Conservation (phyloP, 2,797 vertebrate genomes). For the Odontamblyopus rebecca region DNA sequence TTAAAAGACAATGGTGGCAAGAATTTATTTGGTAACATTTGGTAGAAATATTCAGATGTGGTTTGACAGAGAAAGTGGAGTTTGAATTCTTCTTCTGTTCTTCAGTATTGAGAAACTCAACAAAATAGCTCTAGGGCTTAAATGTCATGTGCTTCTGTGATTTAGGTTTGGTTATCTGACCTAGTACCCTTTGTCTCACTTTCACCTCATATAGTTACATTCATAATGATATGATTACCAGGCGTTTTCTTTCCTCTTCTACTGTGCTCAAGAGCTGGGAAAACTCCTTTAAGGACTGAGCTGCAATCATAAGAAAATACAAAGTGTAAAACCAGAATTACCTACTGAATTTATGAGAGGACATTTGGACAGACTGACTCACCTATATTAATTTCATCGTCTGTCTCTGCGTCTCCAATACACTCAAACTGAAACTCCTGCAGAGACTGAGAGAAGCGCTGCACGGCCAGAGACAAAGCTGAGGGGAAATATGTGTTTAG, state of each 20-base stretch:
- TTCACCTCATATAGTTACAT: neutral
- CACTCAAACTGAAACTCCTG: conserved; percentile 98
- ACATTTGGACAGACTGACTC: conserved; percentile 28
- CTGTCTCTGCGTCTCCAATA: conserved; percentile 97
- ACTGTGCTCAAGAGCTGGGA: conserved; percentile 93
- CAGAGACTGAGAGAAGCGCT: conserved; percentile 95
- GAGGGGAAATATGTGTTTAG: neutral
- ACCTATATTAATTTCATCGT: conserved; percentile 98
- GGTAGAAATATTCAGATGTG: neutral
- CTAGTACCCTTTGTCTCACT: conserved; percentile 2
- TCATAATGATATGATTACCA: conserved; percentile 79
- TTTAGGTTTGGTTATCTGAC: conserved; percentile 8
- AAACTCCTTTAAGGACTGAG: conserved; percentile 96
- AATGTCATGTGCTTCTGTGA: neutral
- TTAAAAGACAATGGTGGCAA: neutral
- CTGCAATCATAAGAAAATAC: conserved; percentile 67
- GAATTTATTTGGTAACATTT: neutral
- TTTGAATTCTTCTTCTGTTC: neutral
- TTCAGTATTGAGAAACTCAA: neutral
- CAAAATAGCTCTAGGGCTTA: neutral
- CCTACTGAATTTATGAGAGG: neutral
- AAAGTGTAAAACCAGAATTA: neutral
- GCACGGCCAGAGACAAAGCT: conserved; percentile 95
- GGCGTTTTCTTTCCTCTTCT: conserved; percentile 92
- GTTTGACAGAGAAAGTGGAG: conserved; percentile 1